phyloP scores from a whole-genome alignment of 2,888 invertebrate genomes.

The Drosophila kokeensis region DNA sequence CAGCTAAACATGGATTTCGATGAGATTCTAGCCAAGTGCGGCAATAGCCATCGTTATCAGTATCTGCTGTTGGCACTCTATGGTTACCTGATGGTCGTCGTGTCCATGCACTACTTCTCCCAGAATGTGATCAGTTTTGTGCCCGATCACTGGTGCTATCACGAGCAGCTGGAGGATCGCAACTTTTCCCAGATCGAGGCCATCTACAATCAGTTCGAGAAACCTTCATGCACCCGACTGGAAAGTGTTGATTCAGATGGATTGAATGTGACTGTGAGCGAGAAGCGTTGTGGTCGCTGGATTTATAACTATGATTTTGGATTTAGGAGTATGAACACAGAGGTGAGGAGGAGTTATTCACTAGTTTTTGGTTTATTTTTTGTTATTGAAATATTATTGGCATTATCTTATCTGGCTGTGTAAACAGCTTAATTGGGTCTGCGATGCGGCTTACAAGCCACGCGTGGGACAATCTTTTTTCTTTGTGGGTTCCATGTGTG shows the following conservation, averaged over 20 bases:
- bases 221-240: conserved; percentile 79
- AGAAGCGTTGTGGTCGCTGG: conserved; percentile 86
- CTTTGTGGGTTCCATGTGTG: conserved; percentile 87
- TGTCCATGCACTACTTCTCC: conserved; percentile 87
- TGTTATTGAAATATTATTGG: no score
- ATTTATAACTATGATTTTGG: conserved; percentile 86
- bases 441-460: conserved; percentile 86
- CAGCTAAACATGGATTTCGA: conserved; percentile 84
- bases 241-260: conserved; percentile 52
- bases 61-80: conserved; percentile 85
- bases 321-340: conserved; percentile 87
- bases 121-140: conserved; percentile 87
- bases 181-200: conserved; percentile 71
- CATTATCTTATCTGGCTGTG: no score
- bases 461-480: conserved; percentile 87
- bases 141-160: conserved; percentile 85
- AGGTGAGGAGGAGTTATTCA: conserved; percentile 85
- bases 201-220: conserved; percentile 74
- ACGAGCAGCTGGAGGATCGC: conserved; percentile 75
- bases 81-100: conserved; percentile 86
- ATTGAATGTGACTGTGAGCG: conserved; percentile 63
- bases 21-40: conserved; percentile 85
- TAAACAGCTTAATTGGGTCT: conserved; percentile 86
- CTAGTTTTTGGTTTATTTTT: no score
- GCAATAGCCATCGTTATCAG: conserved; percentile 86